Conservation (phyloP, 2,888 invertebrate species). For the Chaitophorus viminalis region DNA sequence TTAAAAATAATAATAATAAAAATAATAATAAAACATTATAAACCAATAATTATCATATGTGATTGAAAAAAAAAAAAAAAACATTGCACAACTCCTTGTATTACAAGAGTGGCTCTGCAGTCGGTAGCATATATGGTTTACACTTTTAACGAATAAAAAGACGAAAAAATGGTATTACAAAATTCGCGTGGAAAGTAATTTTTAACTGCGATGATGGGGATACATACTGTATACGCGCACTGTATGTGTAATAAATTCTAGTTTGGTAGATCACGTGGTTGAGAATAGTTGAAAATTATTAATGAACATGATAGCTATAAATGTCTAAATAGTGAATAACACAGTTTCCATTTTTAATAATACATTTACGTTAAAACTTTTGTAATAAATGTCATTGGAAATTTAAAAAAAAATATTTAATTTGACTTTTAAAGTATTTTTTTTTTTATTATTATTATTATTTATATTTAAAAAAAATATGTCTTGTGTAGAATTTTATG, state of each 20-base stretch:
- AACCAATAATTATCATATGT: not conserved
- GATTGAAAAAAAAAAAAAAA: not conserved
- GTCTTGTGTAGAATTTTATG: not conserved
- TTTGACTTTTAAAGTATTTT: slow-evolving; percentile 2
- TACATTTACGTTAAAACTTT: slow-evolving; percentile 6
- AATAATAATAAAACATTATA: not conserved
- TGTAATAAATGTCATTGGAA: not conserved
- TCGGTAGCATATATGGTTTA: not conserved
- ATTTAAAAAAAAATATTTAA: slow-evolving; percentile 22
- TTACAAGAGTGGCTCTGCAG: no score
- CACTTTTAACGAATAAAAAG: not conserved
- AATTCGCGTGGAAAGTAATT: not conserved
- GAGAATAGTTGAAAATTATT: not conserved
- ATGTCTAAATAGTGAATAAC: no score
- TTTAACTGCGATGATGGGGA: not conserved
- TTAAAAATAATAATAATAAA: slow-evolving; percentile 8
- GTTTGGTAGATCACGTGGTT: not conserved
- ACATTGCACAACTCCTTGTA: not conserved
- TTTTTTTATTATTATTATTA: no score
- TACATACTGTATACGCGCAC: not conserved
- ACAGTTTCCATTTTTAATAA: not conserved
- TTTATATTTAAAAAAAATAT: not conserved
- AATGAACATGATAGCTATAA: not conserved
- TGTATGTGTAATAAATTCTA: not conserved
- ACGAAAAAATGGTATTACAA: not conserved